These are phyloP conservation scores for Diarsia dahlii DNA, from an alignment of 2,888 invertebrate genomes.

Conservation along the genomic window DNA sequence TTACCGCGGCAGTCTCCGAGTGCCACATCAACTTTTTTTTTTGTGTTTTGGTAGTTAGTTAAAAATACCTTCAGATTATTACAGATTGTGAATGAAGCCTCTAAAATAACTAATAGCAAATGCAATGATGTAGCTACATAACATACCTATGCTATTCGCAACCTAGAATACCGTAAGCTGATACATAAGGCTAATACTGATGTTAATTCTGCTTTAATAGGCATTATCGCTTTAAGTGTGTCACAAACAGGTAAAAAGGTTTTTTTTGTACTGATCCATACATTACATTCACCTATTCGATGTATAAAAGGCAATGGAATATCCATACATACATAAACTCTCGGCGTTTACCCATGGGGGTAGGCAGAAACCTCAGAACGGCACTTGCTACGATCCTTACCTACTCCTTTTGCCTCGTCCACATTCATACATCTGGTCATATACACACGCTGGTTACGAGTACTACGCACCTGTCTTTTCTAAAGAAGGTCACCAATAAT, in stretches of 20 bases:
- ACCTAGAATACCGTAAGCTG: neutral
- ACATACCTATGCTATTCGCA: neutral
- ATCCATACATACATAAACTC: too few relatives aligned
- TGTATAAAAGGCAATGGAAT: neutral
- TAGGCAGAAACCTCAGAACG: too few relatives aligned
- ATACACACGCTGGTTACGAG: too few relatives aligned
- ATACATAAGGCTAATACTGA: neutral
- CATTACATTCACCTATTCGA: neutral
- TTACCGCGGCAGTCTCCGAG: too few relatives aligned
- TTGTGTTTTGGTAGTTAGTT: too few relatives aligned
- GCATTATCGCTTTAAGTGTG: neutral
- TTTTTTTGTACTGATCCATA: neutral
- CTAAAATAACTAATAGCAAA: neutral
- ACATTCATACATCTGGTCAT: too few relatives aligned
- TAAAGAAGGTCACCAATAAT: too few relatives aligned
- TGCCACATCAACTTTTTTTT: too few relatives aligned
- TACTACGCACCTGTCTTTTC: too few relatives aligned
- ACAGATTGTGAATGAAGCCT: neutral
- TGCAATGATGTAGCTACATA: neutral
- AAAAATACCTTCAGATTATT: neutral
- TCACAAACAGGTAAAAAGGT: neutral
- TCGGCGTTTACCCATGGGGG: too few relatives aligned
- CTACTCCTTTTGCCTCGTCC: too few relatives aligned
- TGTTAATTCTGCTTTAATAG: neutral
- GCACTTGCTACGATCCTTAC: too few relatives aligned